Base-by-base conservation (phyloP, 2,888 invertebrate species). In the Drosophila merina region DNA sequence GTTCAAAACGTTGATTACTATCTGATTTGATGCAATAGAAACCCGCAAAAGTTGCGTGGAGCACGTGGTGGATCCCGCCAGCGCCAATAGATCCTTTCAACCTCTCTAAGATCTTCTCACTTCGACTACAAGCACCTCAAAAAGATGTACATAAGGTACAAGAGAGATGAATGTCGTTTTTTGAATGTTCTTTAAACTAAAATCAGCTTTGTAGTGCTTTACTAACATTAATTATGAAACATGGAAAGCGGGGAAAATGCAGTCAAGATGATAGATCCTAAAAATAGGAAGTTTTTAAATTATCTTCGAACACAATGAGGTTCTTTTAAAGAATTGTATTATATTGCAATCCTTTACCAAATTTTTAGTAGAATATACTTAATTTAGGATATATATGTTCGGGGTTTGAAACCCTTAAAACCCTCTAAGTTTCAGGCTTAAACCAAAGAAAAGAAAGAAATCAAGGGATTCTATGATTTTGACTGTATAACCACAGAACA, bases 1-100 rank as follows among this genome's bases (percentile, higher is more conserved):
- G 40, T 51, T 36, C 42, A 33, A 33, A 42, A 30, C 38, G 49
- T 60, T 75, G 60, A 75, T 68, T 74, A 73, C 51, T 52, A 76
- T 73, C 59, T 69, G 47, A 73, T 77, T 59, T 69, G 40, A 42
- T 57, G 68, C 59, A 72, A 69, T 88, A 91, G 91, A 89, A 88
- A 86, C 86, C 91, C 91, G 80, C 90, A 91, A 89, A 91, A 90
- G 82, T 89, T 91, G 87, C 91, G 90, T 82, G 91, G 91, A 88
- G 79, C 91, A 84, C 90, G 91, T 85, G 86, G 87, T 87, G 85
- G 90, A 84, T 67, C 86, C 75, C 91, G 90, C 79, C 90, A 90
- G 76, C 91, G 88, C 76, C 90, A 90, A 83, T 90, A 91, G 77
- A 79, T 69, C 67, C 31, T 67, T 66, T 33, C 64, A 51, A 44